Percentiles rank a stretch among this genome's conserved stretches.
Evolutionary conservation across 2,113 vertebrate species (phyloP).

Genomic region (Corythoichthys intestinalis): DNA sequence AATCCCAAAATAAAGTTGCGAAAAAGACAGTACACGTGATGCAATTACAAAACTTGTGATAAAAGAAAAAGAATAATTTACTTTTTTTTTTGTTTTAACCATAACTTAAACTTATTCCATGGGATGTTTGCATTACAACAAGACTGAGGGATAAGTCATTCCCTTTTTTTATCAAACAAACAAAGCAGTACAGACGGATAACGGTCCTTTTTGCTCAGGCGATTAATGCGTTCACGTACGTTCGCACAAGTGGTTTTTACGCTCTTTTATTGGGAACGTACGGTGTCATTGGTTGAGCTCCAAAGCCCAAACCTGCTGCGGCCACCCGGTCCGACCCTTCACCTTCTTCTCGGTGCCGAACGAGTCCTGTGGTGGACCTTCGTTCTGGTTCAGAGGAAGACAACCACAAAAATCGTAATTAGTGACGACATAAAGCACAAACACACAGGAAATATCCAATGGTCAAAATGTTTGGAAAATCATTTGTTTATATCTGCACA

Average conservation of each 20-base stretch:
- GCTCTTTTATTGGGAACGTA: background rate
- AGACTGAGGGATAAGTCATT: background rate
- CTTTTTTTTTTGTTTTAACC: background rate
- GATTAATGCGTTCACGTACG: slow-evolving; percentile 23
- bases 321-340: slow-evolving; percentile 94
- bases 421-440: background rate
- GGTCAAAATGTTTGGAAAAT: background rate
- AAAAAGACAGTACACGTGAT: background rate
- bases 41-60: background rate
- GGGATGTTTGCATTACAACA: background rate
- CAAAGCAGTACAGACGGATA: background rate
- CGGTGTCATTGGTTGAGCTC: slow-evolving; percentile 87
- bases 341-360: slow-evolving; percentile 83
- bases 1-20: background rate
- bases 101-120: slow-evolving; percentile 3
- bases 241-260: slow-evolving; percentile 30
- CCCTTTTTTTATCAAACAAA: background rate
- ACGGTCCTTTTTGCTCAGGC: background rate
- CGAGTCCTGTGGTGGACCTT: slow-evolving; percentile 76
- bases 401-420: background rate
- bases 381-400: slow-evolving; percentile 59
- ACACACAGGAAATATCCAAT: background rate
- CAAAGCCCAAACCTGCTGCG: slow-evolving; percentile 98
- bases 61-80: slow-evolving; percentile 1
- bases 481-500: background rate